Evolutionary conservation across 92 coral and sea anemone genomes (phyloP), one percentile per base, ranked within the genome.

Genomic region (Epizoanthus stellaris): DNA sequence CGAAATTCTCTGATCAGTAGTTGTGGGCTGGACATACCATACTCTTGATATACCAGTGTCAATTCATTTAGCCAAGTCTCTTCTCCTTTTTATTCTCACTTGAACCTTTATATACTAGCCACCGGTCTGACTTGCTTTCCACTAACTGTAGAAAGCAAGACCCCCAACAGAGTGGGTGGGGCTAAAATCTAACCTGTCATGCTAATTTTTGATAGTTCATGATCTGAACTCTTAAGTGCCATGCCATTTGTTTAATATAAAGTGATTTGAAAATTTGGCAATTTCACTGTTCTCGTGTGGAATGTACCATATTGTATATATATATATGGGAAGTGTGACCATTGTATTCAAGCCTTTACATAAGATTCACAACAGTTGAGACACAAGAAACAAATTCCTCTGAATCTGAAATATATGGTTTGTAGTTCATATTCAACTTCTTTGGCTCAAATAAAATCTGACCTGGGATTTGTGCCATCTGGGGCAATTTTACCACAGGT

Each of bases 201-300:
- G 12, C 65, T 15, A 60, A 17, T 4, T 60, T 60, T 15, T 7
- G 4, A 60, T 61, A 61, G 66, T 61, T 61, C 66, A 61, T 61
- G 21, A n/a, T 61, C 66, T 17, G 8, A 2, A 13, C 66, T 2
- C 20, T 60, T 60, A 60, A 15, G 20, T 2, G 66, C 25, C 30
- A 61, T 61, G 13, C 30, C 66, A 61, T 61, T n/a, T 61, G 21
- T 15, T 1, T 16, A 30, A 61, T 61, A n/a, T 1, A 5, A 5
- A 61, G 23, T 61, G 21, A 61, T 61, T 61, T 61, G 8, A 61
- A 61, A 61, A 61, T 61, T 61, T 61, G 66, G 8, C 23, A 13
- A 61, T 61, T 61, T 61, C 66, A 61, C 66, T 61, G 66, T 61
- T 61, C 23, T 61, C 30, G 13, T 61, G 66, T 61, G 66, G 20